Percentiles rank a stretch among this genome's conserved stretches.
phyloP scores from a whole-genome alignment of 2,888 invertebrate genomes.

The Crioceris asparagi region DNA sequence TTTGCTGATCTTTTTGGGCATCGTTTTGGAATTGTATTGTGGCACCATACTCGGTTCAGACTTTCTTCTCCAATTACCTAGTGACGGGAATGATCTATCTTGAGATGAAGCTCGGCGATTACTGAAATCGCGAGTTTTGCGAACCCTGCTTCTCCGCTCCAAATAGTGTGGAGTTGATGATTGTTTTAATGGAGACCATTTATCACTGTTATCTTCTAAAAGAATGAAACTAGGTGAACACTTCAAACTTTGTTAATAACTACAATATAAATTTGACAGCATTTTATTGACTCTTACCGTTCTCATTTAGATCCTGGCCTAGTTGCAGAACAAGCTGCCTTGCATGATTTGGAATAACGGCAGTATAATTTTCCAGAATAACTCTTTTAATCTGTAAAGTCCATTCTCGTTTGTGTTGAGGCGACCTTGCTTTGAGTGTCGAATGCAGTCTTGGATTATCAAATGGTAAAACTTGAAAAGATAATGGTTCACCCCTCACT shows the following conservation, averaged over 20 bases:
- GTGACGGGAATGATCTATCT: constrained; percentile 44
- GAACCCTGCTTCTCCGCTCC: constrained; percentile 65
- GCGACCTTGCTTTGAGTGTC: constrained; percentile 73
- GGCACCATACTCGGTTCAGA: constrained; percentile 54
- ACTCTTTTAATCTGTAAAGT: constrained; percentile 71
- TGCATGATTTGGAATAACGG: constrained; percentile 89
- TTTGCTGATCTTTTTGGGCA: constrained; percentile 61
- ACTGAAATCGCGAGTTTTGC: constrained; percentile 44
- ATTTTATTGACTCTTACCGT: constrained; percentile 21
- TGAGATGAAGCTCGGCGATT: constrained; percentile 33
- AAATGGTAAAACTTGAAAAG: constrained; percentile 94
- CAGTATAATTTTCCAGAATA: constrained; percentile 87
- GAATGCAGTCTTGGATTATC: constrained; percentile 88
- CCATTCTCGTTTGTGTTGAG: constrained; percentile 81
- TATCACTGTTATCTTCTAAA: no score
- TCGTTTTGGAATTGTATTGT: constrained; percentile 54
- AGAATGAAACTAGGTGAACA: no score
- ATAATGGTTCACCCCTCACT: constrained; percentile 84
- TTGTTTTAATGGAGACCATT: constrained; percentile 54
- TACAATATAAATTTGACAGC: no score
- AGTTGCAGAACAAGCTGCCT: constrained; percentile 84
- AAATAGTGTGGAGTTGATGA: constrained; percentile 83
- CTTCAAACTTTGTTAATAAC: no score
- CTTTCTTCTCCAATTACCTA: constrained; percentile 59
- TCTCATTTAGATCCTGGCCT: constrained; percentile 51